A percentile compares a stretch with the other conserved stretches of the same genome.
Evolutionary conservation across 2,888 invertebrate genomes (phyloP).

Genomic region (Micropterix aruncella): DNA sequence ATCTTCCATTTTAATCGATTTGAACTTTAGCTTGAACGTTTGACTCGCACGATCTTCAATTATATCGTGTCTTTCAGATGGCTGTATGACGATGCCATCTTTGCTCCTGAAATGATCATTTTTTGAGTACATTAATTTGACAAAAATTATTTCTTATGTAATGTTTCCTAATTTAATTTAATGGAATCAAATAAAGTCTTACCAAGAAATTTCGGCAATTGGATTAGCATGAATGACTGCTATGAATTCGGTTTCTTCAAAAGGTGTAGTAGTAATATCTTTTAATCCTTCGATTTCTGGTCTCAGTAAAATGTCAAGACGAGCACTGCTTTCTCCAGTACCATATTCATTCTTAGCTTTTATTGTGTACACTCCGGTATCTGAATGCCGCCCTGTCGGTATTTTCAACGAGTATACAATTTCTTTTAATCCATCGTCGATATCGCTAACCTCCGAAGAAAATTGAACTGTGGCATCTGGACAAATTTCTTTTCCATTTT

Average conservation of each 20-base stretch:
- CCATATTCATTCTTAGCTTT: constrained; percentile 73
- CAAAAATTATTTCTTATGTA: neutral
- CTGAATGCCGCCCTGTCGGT: constrained; percentile 55
- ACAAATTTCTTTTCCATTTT: constrained; percentile 54
- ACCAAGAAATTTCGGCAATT: constrained; percentile 77
- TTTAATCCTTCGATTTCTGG: constrained; percentile 68
- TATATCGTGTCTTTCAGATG: constrained; percentile 40
- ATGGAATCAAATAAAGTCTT: constrained; percentile 10
- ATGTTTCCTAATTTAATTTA: neutral
- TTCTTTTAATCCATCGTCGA: constrained; percentile 66
- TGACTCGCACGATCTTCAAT: constrained; percentile 46
- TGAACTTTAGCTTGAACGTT: constrained; percentile 56
- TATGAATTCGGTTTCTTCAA: constrained; percentile 64
- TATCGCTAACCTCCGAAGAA: constrained; percentile 47
- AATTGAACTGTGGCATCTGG: constrained; percentile 50
- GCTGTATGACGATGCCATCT: constrained; percentile 46
- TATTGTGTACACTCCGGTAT: constrained; percentile 73
- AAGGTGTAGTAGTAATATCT: constrained; percentile 60
- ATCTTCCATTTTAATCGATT: constrained; percentile 55
- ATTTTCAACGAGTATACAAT: constrained; percentile 68
- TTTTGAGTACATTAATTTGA: neutral
- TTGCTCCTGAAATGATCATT: constrained; percentile 33
- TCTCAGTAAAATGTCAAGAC: constrained; percentile 62
- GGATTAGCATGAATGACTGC: constrained; percentile 82
- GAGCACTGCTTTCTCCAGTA: constrained; percentile 54